Base-by-base conservation (phyloP, 2,888 invertebrate species). In the Leptogaster cylindrica region DNA sequence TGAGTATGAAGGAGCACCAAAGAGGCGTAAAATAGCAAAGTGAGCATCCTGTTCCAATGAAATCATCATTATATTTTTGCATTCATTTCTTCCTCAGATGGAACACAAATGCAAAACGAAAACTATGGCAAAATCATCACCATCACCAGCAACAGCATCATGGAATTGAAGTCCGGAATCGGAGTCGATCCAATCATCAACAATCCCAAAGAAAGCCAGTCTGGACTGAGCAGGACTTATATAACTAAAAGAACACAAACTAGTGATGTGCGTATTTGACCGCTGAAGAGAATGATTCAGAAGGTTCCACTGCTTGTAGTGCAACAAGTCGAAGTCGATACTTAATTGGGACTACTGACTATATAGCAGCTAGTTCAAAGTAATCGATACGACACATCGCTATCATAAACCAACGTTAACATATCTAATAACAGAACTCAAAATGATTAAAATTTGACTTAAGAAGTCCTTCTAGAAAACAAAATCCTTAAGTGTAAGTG, bases 11-110 rank as follows among this genome's bases (percentile, higher is more conserved):
- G 77, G 71, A 66, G 75, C 77, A 25, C 51, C 74, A 50, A 80
- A 79, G 72, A 73, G 80, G 50, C 76, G 80, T 66, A 80, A 80
- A 73, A 73, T 79, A 51, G 75, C 78, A 71, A 80, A 79, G 74
- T 80, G 77, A 73, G 77, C 27, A 46, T n/a, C 10, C 14, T n/a
- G n/a, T n/a, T n/a, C n/a, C n/a, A n/a, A n/a, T n/a, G n/a, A 20
- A 23, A 46, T 46, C 25, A 20, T 44, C 12, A 14, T 12, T 27
- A 27, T 51, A 28, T 14, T 51, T 31, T 51, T 28, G 10, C 23
- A 51, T 55, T 55, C 12, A 20, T 33, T 23, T n/a, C n/a, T 41
- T 25, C 10, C 23, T 28, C 68, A 73, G 76, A 71, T 76, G 76
- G 76, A 72, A 73, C 52, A 71, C 72, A 4, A 74, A 73, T 65